Conservation (phyloP, 2,888 invertebrate genomes). For the Spatulosminthurus flaviceps region DNA sequence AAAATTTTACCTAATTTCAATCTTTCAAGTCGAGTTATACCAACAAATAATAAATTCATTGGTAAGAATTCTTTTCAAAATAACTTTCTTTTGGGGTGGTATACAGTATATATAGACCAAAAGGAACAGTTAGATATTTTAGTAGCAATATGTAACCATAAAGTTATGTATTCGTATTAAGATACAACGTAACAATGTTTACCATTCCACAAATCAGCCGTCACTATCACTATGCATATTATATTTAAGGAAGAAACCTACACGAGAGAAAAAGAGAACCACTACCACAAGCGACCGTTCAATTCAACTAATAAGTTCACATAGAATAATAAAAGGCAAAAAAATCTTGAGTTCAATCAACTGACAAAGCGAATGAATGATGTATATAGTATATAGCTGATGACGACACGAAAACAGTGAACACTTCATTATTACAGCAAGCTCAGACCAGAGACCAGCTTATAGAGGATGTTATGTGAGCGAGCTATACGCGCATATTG, state of each 20-base stretch:
- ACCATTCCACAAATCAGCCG: too few species aligned
- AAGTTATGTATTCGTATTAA: too few species aligned
- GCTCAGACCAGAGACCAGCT: slow-evolving; percentile 5
- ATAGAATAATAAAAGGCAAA: slow-evolving; percentile 4
- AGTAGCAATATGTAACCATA: too few species aligned
- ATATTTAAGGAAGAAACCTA: background rate
- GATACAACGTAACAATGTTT: too few species aligned
- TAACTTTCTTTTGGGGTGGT: too few species aligned
- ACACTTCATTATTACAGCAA: background rate
- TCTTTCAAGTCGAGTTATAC: too few species aligned
- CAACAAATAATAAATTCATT: too few species aligned
- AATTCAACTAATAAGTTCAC: slow-evolving; percentile 5
- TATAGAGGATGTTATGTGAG: background rate
- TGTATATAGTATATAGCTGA: background rate
- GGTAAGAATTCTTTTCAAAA: too few species aligned
- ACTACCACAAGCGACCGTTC: background rate
- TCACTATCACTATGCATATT: background rate
- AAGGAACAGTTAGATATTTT: too few species aligned
- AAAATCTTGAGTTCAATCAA: slow-evolving; percentile 28
- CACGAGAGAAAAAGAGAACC: background rate
- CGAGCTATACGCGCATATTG: background rate
- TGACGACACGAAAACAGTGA: slow-evolving; percentile 7
- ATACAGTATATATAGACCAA: too few species aligned
- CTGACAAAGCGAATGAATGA: slow-evolving; percentile 28
- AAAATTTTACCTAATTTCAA: too few species aligned